Base-by-base conservation (phyloP, 2,113 vertebrate genomes). In the Rhabdomys dilectus region DNA sequence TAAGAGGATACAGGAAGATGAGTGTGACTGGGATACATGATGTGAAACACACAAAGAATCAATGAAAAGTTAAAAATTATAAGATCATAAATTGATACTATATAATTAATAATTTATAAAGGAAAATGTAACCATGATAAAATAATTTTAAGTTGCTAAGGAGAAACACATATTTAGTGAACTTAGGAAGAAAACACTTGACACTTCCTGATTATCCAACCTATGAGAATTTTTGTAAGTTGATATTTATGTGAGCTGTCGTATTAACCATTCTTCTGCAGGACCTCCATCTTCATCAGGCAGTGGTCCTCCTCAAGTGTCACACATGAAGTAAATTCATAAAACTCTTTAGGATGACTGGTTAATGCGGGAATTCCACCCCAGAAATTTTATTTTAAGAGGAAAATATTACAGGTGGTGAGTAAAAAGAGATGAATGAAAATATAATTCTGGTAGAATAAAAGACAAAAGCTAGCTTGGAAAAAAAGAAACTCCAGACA, bases 381-480 rank as follows among this genome's bases (percentile, higher is more conserved):
- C 36, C 36, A 51, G 73, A 97, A 62, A 88, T 68, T 95, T 88
- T 70, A 76, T 73, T 45, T 48, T 64, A n/a, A 68, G 42, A 36
- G 56, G 0, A 75, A 72, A 68, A 51, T 48, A 68, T 62, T 29
- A 76, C 8, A 91, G 77, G 45, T 58, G 11, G 45, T 58, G 19
- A 60, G 51, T 19, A 7, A 34, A 81, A n/a, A 80, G 16, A 93
- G 26, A 11, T 34, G 21, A 96, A 91, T 7, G 2, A 26, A 73
- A 70, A 9, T 34, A 29, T 0, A 87, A 34, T 45, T 8, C n/a
- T 82, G 19, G 76, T 31, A 82, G 51, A 93, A 24, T 1, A 68
- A 56, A 8, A 75, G 34, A 80, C 48, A 70, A 90, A 80, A 86
- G 13, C 42, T 77, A 51, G 10, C 68, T 87, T 26, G 7, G 42